Evolutionary conservation across 2,888 invertebrate genomes (phyloP).

Genomic region (Odontomyia ornata): DNA sequence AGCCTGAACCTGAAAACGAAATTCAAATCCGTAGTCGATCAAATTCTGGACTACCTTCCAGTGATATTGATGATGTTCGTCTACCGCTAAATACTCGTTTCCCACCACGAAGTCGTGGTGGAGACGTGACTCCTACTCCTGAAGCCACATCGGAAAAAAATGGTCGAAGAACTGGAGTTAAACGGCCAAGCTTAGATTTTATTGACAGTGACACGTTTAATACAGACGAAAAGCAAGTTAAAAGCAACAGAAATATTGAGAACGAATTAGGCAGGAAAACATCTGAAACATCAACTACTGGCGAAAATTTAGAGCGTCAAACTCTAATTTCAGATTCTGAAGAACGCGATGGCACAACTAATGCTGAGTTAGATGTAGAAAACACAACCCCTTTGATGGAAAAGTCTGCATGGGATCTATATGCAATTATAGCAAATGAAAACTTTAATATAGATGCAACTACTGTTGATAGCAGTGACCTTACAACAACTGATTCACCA

Average conservation of each 20-base stretch:
- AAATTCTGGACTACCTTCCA: conserved; percentile 50
- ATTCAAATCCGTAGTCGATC: conserved; percentile 51
- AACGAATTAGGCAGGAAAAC: conserved; percentile 53
- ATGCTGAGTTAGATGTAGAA: conserved; percentile 55
- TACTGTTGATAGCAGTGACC: conserved; percentile 60
- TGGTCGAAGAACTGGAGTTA: conserved; percentile 62
- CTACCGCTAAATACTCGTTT: conserved; percentile 87
- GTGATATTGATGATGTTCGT: conserved; percentile 64
- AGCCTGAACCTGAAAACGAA: conserved; percentile 65
- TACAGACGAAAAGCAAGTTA: conserved; percentile 66
- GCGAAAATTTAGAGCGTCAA: not conserved
- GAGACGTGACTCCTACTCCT: conserved; percentile 33
- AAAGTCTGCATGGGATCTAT: conserved; percentile 83
- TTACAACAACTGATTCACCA: conserved; percentile 56
- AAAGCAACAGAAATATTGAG: conserved; percentile 60
- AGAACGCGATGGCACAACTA: not conserved
- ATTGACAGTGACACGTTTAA: conserved; percentile 86
- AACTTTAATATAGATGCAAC: conserved; percentile 68
- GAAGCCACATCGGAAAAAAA: not conserved
- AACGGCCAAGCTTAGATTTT: conserved; percentile 80
- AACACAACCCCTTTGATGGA: conserved; percentile 75
- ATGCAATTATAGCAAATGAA: conserved; percentile 77
- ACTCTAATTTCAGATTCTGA: not conserved
- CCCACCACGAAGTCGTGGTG: conserved; percentile 72
- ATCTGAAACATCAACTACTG: conserved; percentile 54